Percentiles rank a stretch among this genome's conserved stretches.
These are phyloP conservation scores for Liolophura sinensis DNA, from an alignment of 1,140 invertebrate genomes.

Conservation along the genomic window DNA sequence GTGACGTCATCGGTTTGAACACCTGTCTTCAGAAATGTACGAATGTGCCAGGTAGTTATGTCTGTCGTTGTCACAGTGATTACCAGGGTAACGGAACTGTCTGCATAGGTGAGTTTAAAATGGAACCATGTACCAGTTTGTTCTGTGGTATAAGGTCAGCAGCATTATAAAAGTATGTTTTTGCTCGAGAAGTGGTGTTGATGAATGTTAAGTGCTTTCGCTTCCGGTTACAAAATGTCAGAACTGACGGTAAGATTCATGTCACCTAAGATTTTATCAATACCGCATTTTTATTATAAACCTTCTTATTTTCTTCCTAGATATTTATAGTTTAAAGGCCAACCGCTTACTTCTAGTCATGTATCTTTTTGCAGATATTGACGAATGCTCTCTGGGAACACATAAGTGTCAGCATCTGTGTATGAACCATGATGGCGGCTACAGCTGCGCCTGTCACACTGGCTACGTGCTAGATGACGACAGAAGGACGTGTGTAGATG, in stretches of 20 bases:
- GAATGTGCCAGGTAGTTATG: constrained; percentile 10
- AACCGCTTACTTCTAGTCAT: no score
- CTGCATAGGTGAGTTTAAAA: constrained; percentile 11
- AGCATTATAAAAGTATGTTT: no score
- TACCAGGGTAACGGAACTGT: constrained; percentile 2
- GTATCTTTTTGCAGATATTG: constrained; percentile 9
- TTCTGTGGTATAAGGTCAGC: no score
- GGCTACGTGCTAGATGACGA: constrained; percentile 26
- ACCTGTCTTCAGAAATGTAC: neutral
- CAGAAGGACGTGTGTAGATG: constrained; percentile 17
- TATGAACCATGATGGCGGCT: constrained; percentile 32
- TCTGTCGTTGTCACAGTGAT: constrained; percentile 9
- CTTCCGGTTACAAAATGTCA: no score
- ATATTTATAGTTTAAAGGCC: no score
- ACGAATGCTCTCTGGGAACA: constrained; percentile 12
- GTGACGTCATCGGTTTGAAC: no score
- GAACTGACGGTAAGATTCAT: no score
- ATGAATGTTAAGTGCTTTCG: no score
- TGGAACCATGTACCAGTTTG: neutral
- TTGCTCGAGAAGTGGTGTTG: no score
- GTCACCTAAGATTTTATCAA: no score
- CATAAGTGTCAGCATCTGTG: constrained; percentile 59
- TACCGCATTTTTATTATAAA: no score
- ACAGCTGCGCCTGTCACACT: constrained; percentile 23
- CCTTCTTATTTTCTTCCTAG: no score